phyloP scores from a whole-genome alignment of 2,113 vertebrate genomes.

The Gyps fulvus region DNA sequence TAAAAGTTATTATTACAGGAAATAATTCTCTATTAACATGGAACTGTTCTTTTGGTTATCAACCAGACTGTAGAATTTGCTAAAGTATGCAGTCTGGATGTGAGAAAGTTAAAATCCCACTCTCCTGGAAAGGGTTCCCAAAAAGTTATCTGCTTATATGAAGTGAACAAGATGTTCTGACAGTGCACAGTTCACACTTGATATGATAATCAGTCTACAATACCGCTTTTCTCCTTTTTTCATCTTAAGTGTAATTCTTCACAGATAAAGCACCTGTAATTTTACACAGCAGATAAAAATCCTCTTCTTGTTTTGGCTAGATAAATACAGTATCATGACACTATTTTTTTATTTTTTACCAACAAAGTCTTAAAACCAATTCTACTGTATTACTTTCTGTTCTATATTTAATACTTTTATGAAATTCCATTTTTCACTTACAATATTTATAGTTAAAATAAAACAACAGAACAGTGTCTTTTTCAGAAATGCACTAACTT shows the following conservation, averaged over 20 bases:
- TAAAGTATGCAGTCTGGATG: not conserved
- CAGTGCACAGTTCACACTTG: not conserved
- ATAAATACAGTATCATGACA: not conserved
- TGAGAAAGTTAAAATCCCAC: not conserved
- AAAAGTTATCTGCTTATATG: not conserved
- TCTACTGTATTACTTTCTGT: not conserved
- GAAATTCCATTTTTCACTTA: not conserved
- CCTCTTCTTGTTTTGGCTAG: not conserved
- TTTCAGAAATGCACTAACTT: not conserved
- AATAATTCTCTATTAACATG: not conserved
- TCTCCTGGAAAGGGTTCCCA: not conserved
- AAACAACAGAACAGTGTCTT: not conserved
- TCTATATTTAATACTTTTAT: not conserved
- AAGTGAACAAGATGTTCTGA: not conserved
- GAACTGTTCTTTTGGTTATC: not conserved
- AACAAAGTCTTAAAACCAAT: not conserved
- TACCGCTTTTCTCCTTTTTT: not conserved
- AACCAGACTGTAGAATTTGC: not conserved
- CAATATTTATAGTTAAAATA: not conserved
- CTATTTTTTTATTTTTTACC: not conserved
- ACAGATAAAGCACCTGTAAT: not conserved
- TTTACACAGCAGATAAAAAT: not conserved
- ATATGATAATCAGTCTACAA: not conserved
- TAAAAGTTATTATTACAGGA: not conserved
- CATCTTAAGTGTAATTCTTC: not conserved